A percentile compares a stretch with the other conserved stretches of the same genome.
Conservation (phyloP, 2,113 vertebrate species). For the Tiliqua scincoides region DNA sequence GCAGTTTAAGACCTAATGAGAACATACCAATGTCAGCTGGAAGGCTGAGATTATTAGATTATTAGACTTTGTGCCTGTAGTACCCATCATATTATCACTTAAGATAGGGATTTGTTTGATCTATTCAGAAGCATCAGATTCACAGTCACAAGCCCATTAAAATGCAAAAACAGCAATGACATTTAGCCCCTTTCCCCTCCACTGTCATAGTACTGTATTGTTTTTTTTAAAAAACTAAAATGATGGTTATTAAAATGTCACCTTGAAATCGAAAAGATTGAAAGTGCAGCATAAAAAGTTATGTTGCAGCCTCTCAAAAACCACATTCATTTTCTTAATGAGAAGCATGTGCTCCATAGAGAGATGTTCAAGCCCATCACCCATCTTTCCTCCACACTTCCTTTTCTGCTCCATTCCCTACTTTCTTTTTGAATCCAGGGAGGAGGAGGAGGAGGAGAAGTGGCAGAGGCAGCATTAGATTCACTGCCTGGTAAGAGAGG, state of each 20-base stretch:
- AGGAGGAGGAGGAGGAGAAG: too few species aligned
- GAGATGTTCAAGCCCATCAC: too few species aligned
- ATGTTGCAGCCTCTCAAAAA: slow-evolving; percentile 46
- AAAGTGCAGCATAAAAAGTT: slow-evolving; percentile 53
- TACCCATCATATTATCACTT: slow-evolving; percentile 7
- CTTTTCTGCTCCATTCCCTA: too few species aligned
- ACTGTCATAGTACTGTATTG: background rate
- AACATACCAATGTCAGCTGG: slow-evolving; percentile 42
- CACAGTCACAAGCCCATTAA: slow-evolving; percentile 23
- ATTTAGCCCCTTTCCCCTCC: background rate
- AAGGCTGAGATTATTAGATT: slow-evolving; percentile 48
- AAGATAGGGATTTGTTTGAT: slow-evolving; percentile 46
- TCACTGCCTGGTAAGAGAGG: too few species aligned
- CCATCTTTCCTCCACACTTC: too few species aligned
- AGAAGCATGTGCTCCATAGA: background rate
- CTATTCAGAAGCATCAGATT: slow-evolving; percentile 46
- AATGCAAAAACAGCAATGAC: background rate
- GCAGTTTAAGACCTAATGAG: slow-evolving; percentile 43
- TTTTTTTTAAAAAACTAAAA: slow-evolving; percentile 31
- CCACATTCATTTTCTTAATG: slow-evolving; percentile 53
- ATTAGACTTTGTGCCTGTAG: slow-evolving; percentile 43
- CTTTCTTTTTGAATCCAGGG: too few species aligned
- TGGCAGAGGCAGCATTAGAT: too few species aligned
- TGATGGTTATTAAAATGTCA: slow-evolving; percentile 51
- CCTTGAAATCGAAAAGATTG: slow-evolving; percentile 20